Conservation (phyloP, 2,888 invertebrate species). For the Athripsodes cinereus region DNA sequence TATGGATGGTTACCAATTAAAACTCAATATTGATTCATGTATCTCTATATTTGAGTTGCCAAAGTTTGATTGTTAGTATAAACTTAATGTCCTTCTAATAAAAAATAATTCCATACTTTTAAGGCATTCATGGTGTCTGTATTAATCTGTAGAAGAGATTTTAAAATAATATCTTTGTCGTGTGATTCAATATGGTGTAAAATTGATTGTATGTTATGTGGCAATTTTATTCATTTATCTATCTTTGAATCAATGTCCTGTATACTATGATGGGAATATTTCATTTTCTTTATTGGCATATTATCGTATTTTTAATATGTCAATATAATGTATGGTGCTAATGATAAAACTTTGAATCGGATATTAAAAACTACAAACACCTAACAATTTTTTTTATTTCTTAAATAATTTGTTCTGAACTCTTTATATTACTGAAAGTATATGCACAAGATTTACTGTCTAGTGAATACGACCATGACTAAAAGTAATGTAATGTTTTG, state of each 20-base stretch:
- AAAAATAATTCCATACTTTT: background rate
- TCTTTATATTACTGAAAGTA: no score
- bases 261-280: background rate
- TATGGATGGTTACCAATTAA: no score
- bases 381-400: no score
- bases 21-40: background rate
- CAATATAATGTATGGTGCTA: no score
- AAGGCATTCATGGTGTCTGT: background rate
- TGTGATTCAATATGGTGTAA: background rate
- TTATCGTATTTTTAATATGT: no score
- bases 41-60: background rate
- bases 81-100: background rate
- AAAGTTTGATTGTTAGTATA: background rate
- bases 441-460: no score
- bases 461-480: no score
- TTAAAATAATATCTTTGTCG: background rate
- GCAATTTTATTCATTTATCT: background rate
- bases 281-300: no score
- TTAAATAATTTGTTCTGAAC: no score
- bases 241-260: background rate
- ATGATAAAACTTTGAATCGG: no score
- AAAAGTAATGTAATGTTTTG: no score
- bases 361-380: no score
- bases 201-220: background rate
- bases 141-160: background rate